phyloP scores from a whole-genome alignment of 64 coral and sea anemone genomes.

The Platygyra sinensis region DNA sequence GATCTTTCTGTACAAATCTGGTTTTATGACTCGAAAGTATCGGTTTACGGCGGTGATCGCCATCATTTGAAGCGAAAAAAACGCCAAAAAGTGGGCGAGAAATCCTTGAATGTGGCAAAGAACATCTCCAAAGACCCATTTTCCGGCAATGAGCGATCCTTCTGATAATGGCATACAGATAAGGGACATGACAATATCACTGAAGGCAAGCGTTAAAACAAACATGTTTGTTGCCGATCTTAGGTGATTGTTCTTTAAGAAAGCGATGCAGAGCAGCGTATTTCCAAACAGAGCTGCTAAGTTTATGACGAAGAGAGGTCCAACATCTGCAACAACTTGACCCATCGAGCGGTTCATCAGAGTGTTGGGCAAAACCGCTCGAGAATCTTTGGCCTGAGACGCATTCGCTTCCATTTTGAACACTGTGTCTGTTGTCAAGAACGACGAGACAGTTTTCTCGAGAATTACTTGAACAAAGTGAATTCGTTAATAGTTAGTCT shows the following conservation, averaged over 20 bases:
- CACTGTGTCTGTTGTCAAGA: not conserved
- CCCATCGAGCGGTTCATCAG: conserved; percentile 11
- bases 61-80: no score
- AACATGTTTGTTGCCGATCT: conserved; percentile 68
- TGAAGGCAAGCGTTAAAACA: no score
- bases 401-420: not conserved
- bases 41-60: no score
- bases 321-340: conserved; percentile 13
- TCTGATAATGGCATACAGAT: no score
- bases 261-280: conserved; percentile 55
- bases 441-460: not conserved
- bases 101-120: no score
- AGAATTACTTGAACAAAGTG: not conserved
- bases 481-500: not conserved
- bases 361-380: not conserved
- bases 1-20: no score
- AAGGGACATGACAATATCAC: no score
- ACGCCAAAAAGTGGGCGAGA: no score
- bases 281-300: conserved; percentile 70
- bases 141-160: no score
- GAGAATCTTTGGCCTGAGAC: not conserved
- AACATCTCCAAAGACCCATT: no score
- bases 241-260: conserved; percentile 37
- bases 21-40: no score
- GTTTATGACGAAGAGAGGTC: conserved; percentile 56